phyloP scores from a whole-genome alignment of 1,140 invertebrate genomes.

The Wasmannia auropunctata region DNA sequence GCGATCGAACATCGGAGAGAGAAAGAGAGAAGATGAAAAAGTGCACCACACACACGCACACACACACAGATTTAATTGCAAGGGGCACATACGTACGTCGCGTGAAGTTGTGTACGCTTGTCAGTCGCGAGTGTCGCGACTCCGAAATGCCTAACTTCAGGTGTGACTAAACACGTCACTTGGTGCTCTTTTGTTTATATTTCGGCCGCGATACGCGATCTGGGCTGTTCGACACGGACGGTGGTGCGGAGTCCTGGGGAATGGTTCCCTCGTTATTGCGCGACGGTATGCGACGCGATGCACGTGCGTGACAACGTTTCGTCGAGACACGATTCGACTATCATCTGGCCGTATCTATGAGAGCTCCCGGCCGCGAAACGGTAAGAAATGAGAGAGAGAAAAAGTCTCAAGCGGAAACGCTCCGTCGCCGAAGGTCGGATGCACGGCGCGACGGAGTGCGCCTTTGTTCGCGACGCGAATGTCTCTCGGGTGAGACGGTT shows the following conservation, averaged over 20 bases:
- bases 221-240: neutral
- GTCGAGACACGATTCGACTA: neutral
- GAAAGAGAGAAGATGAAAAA: neutral
- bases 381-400: neutral
- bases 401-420: neutral
- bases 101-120: neutral
- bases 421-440: neutral
- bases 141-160: neutral
- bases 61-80: no score
- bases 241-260: neutral
- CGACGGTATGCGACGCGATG: no score
- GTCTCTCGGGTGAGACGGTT: neutral
- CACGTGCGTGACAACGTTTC: neutral
- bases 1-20: neutral
- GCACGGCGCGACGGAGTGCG: neutral
- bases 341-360: conserved; percentile 5
- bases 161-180: neutral
- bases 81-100: neutral
- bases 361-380: neutral
- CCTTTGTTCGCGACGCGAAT: neutral
- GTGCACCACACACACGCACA: neutral
- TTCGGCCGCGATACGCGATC: no score
- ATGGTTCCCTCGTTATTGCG: neutral
- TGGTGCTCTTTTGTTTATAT: conserved; percentile 8
- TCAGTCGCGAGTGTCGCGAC: neutral